These are phyloP conservation scores for Tamandua tetradactyla DNA, from an alignment of 2,797 vertebrate genomes.

Conservation along the genomic window DNA sequence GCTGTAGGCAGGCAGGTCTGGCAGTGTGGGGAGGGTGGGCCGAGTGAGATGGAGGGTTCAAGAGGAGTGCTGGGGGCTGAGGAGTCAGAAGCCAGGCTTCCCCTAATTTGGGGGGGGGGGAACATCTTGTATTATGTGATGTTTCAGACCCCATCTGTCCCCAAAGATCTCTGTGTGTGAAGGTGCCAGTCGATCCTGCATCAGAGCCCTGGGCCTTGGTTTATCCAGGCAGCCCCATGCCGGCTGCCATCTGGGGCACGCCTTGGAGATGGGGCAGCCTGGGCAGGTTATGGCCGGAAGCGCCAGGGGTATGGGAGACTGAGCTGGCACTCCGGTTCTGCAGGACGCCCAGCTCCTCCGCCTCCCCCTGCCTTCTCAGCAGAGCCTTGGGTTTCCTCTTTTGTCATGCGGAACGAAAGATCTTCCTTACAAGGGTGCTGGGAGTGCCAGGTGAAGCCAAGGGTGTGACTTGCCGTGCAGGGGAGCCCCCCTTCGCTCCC, in stretches of 20 bases:
- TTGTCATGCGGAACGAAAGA: not conserved
- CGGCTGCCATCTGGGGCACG: not conserved
- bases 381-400: not conserved
- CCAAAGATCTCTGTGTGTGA: not conserved
- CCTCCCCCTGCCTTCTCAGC: not conserved
- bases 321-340: too few species aligned
- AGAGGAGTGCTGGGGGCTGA: not conserved
- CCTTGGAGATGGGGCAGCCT: fast-evolving
- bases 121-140: not conserved
- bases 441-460: not conserved
- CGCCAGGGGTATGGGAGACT: not conserved
- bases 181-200: not conserved
- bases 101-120: not conserved
- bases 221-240: not conserved
- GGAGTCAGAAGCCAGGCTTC: not conserved
- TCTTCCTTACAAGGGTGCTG: not conserved
- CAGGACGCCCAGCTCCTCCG: not conserved
- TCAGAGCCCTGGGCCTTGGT: not conserved
- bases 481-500: not conserved
- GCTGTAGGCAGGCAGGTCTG: not conserved
- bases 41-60: not conserved
- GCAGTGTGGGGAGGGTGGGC: fast-evolving
- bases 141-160: not conserved
- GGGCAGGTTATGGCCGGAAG: not conserved
- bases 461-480: not conserved